Base-by-base conservation (phyloP, 2,888 invertebrate genomes). In the Macrophya annulata region DNA sequence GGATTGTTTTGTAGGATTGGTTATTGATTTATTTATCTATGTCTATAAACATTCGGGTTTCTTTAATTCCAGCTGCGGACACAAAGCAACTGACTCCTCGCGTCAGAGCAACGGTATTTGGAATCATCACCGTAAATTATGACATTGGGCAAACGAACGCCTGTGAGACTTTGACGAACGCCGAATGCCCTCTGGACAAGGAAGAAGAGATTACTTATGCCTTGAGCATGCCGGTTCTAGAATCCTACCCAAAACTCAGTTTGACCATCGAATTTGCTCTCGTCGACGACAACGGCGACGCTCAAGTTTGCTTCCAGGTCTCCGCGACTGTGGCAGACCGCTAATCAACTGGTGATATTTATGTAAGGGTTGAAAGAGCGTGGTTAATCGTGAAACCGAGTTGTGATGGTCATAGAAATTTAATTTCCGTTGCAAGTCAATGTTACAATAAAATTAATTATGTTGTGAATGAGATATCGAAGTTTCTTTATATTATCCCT, bases 191-290 rank as follows among this genome's bases (percentile, higher is more conserved):
- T 0, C 86, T 93, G 86, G 87, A 89, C 12, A 72, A 87, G 6
- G 91, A 89, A 0, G 91, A 93, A 59, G 40, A 85, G 0, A 90
- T 89, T 9, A 92, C 92, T 15, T 93, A 93, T 85, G 40, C n/a
- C 0, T 86, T 93, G 5, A 51, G 15, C 1, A 91, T 93, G 91
- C 91, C 91, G 0, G 85, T 93, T 31, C 85, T 88, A 1, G 40
- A 62, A 6, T 0, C 0, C 0, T 93, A 91, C 71, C 93, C 93
- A 0, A 88, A 84, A 25, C 17, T 92, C 8, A 0, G 68, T 0
- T 4, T 92, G 59, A 85, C 25, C 48, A 87, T 92, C 45, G 88
- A 91, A 79, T 89, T 92, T 21, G 74, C 88, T 0, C 86, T 93
- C 37, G 5, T 90, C 0, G 91, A 91, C 81, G 87, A 90, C 15